A percentile compares a stretch with the other conserved stretches of the same genome.
These are phyloP conservation scores for Meriones unguiculatus DNA, from an alignment of 2,113 vertebrate genomes.

Conservation along the genomic window DNA sequence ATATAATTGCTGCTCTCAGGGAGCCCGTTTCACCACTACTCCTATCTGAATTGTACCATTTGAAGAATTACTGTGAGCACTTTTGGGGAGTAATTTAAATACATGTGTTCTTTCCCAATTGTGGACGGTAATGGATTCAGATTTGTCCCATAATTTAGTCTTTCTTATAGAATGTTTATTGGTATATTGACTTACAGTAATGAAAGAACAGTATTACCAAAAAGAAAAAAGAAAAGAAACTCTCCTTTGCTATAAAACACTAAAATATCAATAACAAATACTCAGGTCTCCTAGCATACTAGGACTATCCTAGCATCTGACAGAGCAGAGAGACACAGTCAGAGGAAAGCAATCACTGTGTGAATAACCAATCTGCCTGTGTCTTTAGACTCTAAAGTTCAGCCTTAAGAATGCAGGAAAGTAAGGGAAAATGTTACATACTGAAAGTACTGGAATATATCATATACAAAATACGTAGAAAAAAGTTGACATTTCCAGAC, in stretches of 20 bases:
- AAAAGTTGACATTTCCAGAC: not conserved
- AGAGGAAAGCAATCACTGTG: not conserved
- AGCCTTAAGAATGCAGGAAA: not conserved
- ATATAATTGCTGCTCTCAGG: constrained; percentile 62
- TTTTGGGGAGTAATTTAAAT: constrained; percentile 59
- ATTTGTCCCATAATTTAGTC: constrained; percentile 35
- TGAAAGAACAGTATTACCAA: not conserved
- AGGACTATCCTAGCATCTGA: not conserved
- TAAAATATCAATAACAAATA: not conserved
- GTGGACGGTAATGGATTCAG: constrained; percentile 18
- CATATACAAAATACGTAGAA: not conserved
- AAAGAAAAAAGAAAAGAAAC: not conserved
- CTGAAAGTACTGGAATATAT: not conserved
- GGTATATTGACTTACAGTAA: not conserved
- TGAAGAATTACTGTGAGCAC: constrained; percentile 55
- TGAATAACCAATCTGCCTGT: not conserved
- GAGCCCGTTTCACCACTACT: constrained; percentile 10
- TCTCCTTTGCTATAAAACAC: not conserved
- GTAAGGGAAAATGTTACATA: not conserved
- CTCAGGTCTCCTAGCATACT: not conserved
- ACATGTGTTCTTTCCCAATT: constrained; percentile 46
- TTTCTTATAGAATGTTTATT: constrained; percentile 40
- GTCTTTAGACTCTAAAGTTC: not conserved
- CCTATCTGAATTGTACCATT: constrained; percentile 7
- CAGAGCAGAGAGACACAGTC: not conserved